A percentile compares a stretch with the other conserved stretches of the same genome.
Evolutionary conservation across 1,140 invertebrate species (phyloP).

Genomic region (Diuraphis noxia): DNA sequence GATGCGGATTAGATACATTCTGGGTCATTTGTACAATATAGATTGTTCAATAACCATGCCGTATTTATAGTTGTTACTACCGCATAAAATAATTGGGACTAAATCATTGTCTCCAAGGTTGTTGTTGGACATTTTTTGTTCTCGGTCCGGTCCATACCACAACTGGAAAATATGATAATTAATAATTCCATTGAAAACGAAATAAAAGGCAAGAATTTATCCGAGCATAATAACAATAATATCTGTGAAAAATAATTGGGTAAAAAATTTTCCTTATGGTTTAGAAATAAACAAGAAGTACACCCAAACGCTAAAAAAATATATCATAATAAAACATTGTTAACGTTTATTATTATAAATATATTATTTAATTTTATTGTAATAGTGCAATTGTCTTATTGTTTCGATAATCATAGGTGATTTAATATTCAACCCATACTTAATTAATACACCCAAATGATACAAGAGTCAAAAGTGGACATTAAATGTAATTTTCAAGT

Average conservation of each 20-base stretch:
- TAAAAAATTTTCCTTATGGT: background rate
- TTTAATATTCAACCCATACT: background rate
- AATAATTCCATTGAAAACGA: constrained; percentile 1
- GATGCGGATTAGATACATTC: background rate
- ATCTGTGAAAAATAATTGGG: background rate
- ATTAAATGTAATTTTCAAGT: background rate
- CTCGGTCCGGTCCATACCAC: background rate
- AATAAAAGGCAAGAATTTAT: background rate
- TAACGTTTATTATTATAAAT: background rate
- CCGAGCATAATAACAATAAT: background rate
- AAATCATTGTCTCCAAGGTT: constrained; percentile 33
- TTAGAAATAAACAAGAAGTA: constrained; percentile 11
- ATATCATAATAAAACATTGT: background rate
- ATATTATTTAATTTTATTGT: background rate
- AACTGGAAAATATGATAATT: constrained; percentile 27
- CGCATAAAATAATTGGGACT: constrained; percentile 17
- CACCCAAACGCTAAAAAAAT: background rate
- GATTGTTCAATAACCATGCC: constrained; percentile 12
- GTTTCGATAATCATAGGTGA: background rate
- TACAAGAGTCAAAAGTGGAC: background rate
- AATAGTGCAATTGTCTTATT: background rate
- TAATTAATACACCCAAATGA: background rate
- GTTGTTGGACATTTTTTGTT: background rate
- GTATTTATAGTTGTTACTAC: background rate
- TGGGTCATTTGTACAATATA: constrained; percentile 31